Conservation (phyloP, 2,113 vertebrate species). For the Silurus asotus region DNA sequence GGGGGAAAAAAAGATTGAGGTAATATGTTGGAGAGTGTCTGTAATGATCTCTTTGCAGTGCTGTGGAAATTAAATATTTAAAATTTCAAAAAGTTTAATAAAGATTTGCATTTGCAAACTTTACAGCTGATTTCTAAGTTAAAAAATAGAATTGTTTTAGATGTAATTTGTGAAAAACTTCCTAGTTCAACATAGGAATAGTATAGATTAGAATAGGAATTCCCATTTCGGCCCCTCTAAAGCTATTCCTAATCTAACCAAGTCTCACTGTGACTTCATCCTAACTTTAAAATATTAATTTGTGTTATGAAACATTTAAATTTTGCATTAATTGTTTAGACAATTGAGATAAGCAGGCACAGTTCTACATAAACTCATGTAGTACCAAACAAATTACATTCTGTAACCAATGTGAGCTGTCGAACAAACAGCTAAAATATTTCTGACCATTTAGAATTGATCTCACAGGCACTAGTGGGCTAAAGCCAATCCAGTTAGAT, state of each 20-base stretch:
- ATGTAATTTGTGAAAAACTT: background rate
- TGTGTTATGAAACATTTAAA: background rate
- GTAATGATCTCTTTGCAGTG: background rate
- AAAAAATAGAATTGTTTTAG: background rate
- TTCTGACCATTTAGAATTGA: background rate
- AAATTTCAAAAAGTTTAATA: background rate
- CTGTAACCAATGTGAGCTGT: background rate
- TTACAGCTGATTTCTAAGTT: background rate
- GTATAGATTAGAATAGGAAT: background rate
- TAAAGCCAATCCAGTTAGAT: background rate
- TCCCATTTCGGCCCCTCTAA: background rate
- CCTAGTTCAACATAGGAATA: background rate
- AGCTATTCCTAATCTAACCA: background rate
- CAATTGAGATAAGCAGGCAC: background rate
- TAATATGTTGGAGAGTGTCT: background rate
- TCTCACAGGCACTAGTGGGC: background rate
- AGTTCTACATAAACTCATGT: background rate
- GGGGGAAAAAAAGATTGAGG: background rate
- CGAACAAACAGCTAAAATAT: background rate
- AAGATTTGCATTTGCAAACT: background rate
- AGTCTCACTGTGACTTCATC: background rate
- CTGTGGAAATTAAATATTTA: background rate
- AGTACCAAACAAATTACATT: background rate
- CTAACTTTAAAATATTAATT: background rate
- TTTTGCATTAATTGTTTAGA: background rate